Percentiles rank a stretch among this genome's conserved stretches.
These are phyloP conservation scores for Cardinalis cardinalis DNA, from an alignment of 2,113 vertebrate species.

Conservation along the genomic window DNA sequence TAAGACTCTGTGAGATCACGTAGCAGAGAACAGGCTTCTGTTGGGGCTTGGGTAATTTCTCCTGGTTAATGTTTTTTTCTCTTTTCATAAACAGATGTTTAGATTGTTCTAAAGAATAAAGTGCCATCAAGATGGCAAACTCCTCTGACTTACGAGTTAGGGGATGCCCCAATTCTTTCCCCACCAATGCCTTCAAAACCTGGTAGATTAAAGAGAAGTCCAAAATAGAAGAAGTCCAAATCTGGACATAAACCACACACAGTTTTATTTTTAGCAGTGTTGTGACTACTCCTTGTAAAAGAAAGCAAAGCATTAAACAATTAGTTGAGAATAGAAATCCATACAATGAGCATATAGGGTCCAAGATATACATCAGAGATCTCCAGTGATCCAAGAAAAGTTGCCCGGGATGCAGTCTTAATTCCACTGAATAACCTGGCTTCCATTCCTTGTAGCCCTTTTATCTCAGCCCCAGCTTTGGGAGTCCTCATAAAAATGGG, in stretches of 20 bases:
- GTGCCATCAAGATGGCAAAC: background rate
- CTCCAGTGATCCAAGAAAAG: background rate
- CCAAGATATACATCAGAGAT: background rate
- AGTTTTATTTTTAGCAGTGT: background rate
- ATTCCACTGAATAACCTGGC: background rate
- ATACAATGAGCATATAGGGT: background rate
- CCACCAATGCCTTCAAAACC: background rate
- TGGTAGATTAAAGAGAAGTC: background rate
- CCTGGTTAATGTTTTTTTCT: background rate
- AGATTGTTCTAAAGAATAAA: background rate
- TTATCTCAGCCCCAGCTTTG: background rate
- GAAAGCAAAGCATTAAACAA: background rate
- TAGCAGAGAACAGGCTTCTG: background rate
- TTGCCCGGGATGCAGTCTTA: background rate
- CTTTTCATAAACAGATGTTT: background rate
- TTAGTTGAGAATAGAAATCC: background rate
- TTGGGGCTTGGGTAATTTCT: background rate
- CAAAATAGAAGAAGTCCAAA: background rate
- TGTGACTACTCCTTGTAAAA: background rate
- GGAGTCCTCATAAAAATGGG: background rate
- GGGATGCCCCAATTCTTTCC: background rate
- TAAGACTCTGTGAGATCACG: background rate
- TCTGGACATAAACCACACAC: fast-evolving
- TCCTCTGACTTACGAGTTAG: background rate
- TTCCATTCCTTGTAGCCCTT: background rate